These are phyloP conservation scores for Tetanocera ferruginea DNA, from an alignment of 2,888 invertebrate species.

Conservation along the genomic window DNA sequence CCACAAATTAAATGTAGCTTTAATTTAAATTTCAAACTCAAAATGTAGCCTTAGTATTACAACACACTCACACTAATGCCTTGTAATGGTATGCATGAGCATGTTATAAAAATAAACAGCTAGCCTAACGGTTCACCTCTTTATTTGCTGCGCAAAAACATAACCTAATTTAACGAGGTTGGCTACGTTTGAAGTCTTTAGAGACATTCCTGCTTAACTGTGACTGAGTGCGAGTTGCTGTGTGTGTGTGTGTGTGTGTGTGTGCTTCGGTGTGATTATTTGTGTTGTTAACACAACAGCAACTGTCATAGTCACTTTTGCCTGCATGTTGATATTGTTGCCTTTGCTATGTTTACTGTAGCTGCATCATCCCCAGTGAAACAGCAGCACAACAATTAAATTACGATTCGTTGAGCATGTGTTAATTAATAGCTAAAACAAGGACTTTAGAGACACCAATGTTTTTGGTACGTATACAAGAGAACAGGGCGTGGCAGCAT, in stretches of 20 bases:
- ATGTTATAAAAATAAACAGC: too few species aligned
- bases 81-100: too few species aligned
- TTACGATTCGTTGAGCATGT: slow-evolving; percentile 67
- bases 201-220: not conserved
- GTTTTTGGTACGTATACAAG: not conserved
- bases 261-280: not conserved
- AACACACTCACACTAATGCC: too few species aligned
- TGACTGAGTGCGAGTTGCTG: not conserved
- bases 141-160: not conserved
- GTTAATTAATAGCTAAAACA: slow-evolving; percentile 62
- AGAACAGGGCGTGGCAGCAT: not conserved
- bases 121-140: not conserved
- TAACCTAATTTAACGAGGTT: not conserved
- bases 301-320: not conserved
- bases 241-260: not conserved
- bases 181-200: not conserved
- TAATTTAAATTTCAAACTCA: too few species aligned
- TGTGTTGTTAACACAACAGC: not conserved
- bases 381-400: slow-evolving; percentile 57
- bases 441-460: slow-evolving; percentile 1
- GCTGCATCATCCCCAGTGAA: not conserved
- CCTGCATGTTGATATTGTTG: not conserved
- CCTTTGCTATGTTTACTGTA: not conserved
- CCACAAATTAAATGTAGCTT: too few species aligned
- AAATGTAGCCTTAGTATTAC: too few species aligned